These are phyloP conservation scores for Dolomedes plantarius DNA, from an alignment of 2,888 invertebrate species.

Conservation along the genomic window DNA sequence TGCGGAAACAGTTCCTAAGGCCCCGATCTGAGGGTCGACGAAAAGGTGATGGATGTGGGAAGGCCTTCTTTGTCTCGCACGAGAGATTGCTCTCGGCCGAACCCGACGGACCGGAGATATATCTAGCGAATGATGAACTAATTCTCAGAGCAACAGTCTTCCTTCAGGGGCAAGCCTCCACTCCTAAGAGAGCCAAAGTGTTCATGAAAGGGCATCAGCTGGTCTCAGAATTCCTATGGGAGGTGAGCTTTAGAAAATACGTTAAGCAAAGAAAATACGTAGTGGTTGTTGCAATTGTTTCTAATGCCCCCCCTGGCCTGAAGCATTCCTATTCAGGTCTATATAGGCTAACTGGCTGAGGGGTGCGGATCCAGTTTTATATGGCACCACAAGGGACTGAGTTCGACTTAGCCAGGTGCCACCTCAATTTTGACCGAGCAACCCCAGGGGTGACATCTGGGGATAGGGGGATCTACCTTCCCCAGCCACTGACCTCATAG, in stretches of 20 bases:
- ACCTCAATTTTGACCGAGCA: too few relatives aligned
- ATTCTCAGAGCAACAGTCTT: conserved; percentile 69
- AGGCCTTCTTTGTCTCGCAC: conserved; percentile 56
- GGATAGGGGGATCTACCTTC: too few relatives aligned
- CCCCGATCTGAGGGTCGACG: conserved; percentile 47
- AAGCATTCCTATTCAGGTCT: too few relatives aligned
- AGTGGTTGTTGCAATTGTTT: too few relatives aligned
- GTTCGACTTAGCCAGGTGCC: too few relatives aligned
- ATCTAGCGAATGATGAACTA: conserved; percentile 47
- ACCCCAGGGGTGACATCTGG: too few relatives aligned
- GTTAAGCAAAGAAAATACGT: background rate
- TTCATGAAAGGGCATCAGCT: conserved; percentile 73
- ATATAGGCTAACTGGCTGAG: too few relatives aligned
- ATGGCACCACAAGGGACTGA: too few relatives aligned
- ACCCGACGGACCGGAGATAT: conserved; percentile 24
- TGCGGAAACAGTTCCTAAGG: conserved; percentile 71
- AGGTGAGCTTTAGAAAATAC: conserved; percentile 14
- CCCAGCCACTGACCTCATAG: too few relatives aligned
- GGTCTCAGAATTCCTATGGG: conserved; percentile 74
- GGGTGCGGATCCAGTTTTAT: too few relatives aligned
- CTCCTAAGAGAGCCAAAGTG: conserved; percentile 57
- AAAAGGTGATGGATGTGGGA: conserved; percentile 68
- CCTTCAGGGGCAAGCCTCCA: conserved; percentile 46
- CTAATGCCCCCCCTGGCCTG: too few relatives aligned
- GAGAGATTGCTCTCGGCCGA: background rate